Conservation (phyloP, 2,797 vertebrate species). For the Silurus lanzhouensis region DNA sequence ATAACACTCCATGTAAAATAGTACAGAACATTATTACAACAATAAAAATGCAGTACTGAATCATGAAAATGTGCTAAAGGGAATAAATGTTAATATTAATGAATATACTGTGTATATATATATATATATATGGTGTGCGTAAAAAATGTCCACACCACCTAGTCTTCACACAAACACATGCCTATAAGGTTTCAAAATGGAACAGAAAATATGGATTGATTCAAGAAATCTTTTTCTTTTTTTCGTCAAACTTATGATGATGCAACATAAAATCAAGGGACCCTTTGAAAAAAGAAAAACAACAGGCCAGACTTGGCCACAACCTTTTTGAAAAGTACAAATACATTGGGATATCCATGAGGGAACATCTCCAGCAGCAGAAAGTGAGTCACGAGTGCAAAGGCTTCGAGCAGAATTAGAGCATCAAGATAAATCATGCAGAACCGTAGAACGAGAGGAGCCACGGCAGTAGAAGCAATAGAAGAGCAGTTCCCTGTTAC, state of each 20-base stretch:
- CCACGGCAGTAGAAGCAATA: neutral
- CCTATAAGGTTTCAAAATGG: no score
- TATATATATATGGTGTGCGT: no score
- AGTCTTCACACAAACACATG: no score
- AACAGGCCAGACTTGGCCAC: neutral
- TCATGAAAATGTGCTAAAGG: no score
- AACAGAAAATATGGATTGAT: no score
- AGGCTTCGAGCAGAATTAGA: neutral
- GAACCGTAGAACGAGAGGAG: neutral
- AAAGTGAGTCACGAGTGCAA: neutral
- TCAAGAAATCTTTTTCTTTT: no score
- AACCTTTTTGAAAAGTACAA: neutral
- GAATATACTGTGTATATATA: no score
- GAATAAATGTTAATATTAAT: no score
- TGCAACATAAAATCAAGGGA: slow-evolving; percentile 9
- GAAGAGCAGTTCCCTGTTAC: neutral
- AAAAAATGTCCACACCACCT: no score
- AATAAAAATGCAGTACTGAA: no score
- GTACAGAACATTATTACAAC: no score
- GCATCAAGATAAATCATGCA: neutral
- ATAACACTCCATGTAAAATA: no score
- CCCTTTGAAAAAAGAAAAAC: neutral
- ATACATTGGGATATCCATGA: neutral
- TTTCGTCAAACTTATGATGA: neutral
- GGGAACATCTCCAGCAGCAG: slow-evolving; percentile 9